Evolutionary conservation across 2,797 vertebrate genomes (phyloP).

Genomic region (Geotrypetes seraphini): DNA sequence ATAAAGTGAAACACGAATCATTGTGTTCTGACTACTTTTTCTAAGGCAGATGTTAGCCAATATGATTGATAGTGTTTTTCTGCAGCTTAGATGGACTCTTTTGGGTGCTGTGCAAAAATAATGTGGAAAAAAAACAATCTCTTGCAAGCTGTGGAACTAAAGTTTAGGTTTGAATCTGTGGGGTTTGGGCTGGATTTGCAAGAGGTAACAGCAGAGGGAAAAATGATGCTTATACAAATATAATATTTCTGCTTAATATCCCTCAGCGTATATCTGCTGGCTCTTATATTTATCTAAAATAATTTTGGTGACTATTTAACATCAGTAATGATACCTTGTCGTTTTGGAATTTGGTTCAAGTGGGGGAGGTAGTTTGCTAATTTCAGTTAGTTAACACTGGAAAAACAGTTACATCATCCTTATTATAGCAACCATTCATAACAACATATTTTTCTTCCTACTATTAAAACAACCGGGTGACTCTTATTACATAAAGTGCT

Average conservation of each 20-base stretch:
- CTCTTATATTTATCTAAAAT: neutral
- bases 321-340: neutral
- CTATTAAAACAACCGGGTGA: neutral
- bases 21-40: too few species aligned
- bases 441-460: neutral
- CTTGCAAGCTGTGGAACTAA: neutral
- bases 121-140: neutral
- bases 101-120: constrained; percentile 9
- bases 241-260: neutral
- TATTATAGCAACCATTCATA: neutral
- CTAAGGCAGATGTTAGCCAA: constrained; percentile 5
- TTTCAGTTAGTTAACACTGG: neutral
- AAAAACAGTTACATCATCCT: neutral
- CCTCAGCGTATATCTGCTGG: neutral
- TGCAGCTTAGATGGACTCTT: constrained; percentile 15
- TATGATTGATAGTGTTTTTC: constrained; percentile 16
- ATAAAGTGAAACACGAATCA: constrained; percentile 4
- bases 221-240: neutral
- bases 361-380: neutral
- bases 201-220: neutral
- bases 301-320: neutral
- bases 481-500: neutral
- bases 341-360: neutral
- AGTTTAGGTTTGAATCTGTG: neutral
- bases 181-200: neutral